A percentile compares a stretch with the other conserved stretches of the same genome.
Conservation (phyloP, 1,140 invertebrate genomes). For the Tenebrio molitor region DNA sequence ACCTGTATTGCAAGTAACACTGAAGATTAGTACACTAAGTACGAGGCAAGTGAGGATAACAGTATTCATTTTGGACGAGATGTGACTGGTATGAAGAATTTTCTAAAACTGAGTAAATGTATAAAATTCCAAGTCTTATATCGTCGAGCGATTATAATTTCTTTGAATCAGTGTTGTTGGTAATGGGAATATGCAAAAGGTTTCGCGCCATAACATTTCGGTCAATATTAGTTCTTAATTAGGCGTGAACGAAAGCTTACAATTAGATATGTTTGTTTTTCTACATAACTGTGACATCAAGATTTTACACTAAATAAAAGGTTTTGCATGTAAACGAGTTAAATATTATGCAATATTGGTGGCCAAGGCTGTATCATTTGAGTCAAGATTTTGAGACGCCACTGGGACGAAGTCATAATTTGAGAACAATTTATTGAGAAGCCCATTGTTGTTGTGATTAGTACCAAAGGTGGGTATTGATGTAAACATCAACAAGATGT, state of each 20-base stretch:
- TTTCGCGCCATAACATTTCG: too few species aligned
- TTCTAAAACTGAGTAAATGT: neutral
- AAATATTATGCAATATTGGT: neutral
- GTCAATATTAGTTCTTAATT: slow-evolving; percentile 24
- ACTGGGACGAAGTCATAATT: too few species aligned
- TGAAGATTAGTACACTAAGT: neutral
- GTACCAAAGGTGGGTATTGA: too few species aligned
- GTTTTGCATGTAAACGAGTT: neutral
- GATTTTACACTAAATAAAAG: neutral
- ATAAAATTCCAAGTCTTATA: neutral
- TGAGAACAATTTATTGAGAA: neutral
- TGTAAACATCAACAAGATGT: too few species aligned
- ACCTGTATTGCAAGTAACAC: neutral
- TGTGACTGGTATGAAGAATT: too few species aligned
- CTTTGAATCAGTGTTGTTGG: neutral
- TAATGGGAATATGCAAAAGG: neutral
- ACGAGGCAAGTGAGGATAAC: neutral
- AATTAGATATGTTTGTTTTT: slow-evolving; percentile 13
- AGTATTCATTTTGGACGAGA: neutral
- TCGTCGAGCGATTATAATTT: neutral
- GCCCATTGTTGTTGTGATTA: too few species aligned
- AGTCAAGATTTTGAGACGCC: too few species aligned
- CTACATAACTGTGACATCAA: neutral
- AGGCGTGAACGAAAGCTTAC: neutral
- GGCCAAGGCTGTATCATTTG: neutral